Conservation (phyloP, 2,888 invertebrate genomes). For the Hyppa rectilinea region DNA sequence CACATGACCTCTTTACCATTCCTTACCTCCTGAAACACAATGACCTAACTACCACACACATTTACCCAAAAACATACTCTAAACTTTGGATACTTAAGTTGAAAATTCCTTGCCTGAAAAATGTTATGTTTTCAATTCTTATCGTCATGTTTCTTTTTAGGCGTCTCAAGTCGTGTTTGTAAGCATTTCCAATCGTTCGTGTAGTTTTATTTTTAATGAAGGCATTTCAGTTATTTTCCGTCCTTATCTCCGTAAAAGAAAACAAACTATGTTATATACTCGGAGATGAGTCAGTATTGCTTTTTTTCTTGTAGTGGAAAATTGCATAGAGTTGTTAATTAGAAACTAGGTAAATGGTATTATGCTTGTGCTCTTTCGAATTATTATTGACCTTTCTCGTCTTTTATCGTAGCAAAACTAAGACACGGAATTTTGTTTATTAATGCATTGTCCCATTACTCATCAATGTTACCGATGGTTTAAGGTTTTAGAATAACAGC, state of each 20-base stretch:
- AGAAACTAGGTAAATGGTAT: neutral
- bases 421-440: neutral
- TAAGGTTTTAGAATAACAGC: neutral
- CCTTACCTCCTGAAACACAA: constrained; percentile 69
- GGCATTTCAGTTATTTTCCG: constrained; percentile 51
- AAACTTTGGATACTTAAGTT: constrained; percentile 56
- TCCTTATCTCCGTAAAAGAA: constrained; percentile 36
- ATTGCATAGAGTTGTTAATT: neutral
- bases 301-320: constrained; percentile 8
- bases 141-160: constrained; percentile 82
- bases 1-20: constrained; percentile 87
- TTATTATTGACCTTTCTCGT: neutral
- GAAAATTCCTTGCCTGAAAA: constrained; percentile 58
- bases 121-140: constrained; percentile 78
- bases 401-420: neutral
- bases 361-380: neutral
- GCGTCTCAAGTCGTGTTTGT: constrained; percentile 78
- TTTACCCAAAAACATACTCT: constrained; percentile 65
- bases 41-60: constrained; percentile 63
- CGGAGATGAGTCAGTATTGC: constrained; percentile 13
- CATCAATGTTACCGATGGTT: neutral
- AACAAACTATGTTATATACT: constrained; percentile 22
- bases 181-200: constrained; percentile 74
- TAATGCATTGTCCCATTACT: neutral
- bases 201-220: constrained; percentile 60